A percentile compares a stretch with the other conserved stretches of the same genome.
Conservation (phyloP, 1,140 invertebrate species). For the Ceratoteleas bidentatus region DNA sequence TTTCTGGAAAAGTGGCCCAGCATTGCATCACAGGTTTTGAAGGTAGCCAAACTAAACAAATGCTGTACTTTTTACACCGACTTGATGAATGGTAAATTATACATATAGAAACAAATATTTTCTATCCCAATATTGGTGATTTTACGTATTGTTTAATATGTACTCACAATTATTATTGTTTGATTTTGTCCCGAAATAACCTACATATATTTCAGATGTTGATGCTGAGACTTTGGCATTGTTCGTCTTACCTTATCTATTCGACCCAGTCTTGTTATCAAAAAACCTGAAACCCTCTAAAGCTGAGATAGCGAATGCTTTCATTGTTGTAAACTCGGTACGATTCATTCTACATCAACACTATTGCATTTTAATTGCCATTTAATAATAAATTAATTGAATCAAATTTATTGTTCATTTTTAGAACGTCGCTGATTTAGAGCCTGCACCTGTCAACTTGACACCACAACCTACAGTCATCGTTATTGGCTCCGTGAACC, state of each 20-base stretch:
- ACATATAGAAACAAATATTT: neutral
- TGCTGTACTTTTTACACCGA: neutral
- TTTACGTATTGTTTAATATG: too few species aligned
- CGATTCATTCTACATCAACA: too few species aligned
- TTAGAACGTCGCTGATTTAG: neutral
- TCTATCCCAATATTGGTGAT: too few species aligned
- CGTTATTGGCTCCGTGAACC: neutral
- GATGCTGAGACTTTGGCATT: neutral
- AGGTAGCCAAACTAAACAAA: neutral
- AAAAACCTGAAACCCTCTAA: neutral
- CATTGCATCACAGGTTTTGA: neutral
- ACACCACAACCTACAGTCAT: constrained; percentile 15
- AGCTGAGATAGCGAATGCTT: neutral
- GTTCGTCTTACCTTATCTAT: neutral
- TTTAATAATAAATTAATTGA: too few species aligned
- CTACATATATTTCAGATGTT: neutral
- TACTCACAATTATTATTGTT: neutral
- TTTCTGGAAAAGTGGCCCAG: constrained; percentile 5
- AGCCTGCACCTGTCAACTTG: neutral
- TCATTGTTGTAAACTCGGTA: neutral
- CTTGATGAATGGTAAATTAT: neutral
- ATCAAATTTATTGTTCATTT: too few species aligned
- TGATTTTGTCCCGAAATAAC: neutral
- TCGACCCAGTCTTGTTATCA: neutral
- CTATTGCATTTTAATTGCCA: too few species aligned